phyloP scores from a whole-genome alignment of 1,140 invertebrate genomes.

The Cepaea nemoralis region DNA sequence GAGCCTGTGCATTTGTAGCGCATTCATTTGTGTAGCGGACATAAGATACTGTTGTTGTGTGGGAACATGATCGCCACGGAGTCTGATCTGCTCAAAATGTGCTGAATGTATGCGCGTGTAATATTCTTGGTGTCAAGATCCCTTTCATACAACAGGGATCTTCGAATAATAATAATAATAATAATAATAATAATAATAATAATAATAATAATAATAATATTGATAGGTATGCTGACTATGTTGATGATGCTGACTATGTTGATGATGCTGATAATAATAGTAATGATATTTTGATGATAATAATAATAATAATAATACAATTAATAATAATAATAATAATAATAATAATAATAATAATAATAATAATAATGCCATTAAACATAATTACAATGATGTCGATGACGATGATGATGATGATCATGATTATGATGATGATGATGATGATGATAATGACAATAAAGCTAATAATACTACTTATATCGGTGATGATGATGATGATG shows the following conservation, averaged over 20 bases:
- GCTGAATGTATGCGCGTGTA: too few relatives aligned
- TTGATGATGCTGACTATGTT: background rate
- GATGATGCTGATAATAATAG: background rate
- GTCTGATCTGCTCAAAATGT: too few relatives aligned
- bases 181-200: conserved; percentile 23
- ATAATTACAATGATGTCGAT: background rate
- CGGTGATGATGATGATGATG: background rate
- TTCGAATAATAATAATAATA: conserved; percentile 24
- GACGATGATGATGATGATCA: conserved; percentile 2
- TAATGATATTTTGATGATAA: too few relatives aligned
- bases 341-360: background rate
- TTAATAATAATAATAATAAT: background rate
- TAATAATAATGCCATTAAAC: background rate
- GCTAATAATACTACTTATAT: background rate
- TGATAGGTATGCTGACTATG: background rate
- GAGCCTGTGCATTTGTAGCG: too few relatives aligned
- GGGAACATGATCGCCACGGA: too few relatives aligned
- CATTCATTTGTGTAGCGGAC: too few relatives aligned
- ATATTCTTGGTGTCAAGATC: too few relatives aligned
- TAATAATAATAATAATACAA: background rate
- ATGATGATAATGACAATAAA: conserved; percentile 2
- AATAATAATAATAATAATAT: background rate
- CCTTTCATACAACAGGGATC: too few relatives aligned
- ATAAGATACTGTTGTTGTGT: too few relatives aligned
- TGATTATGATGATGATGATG: background rate